Conservation (phyloP, 1,140 invertebrate genomes). For the Dreissena polymorpha region DNA sequence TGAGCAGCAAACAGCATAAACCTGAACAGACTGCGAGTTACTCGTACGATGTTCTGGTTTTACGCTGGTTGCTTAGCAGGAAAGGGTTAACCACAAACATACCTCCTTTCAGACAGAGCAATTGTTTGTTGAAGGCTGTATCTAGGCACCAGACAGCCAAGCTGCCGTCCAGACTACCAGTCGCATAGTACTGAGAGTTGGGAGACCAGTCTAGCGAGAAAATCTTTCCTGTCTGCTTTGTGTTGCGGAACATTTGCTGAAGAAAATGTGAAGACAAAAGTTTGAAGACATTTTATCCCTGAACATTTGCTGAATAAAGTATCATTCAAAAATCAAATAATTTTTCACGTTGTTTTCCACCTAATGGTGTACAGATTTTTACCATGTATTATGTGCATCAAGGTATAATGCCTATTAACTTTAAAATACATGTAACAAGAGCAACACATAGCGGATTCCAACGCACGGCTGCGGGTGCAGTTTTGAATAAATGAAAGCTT, state of each 20-base stretch:
- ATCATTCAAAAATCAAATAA: background rate
- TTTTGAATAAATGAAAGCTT: too few species aligned
- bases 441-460: too few species aligned
- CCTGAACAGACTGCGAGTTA: too few species aligned
- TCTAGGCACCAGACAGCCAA: slow-evolving; percentile 30
- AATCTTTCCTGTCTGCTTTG: slow-evolving; percentile 32
- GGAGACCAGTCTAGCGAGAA: slow-evolving; percentile 34
- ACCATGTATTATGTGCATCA: too few species aligned
- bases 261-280: background rate
- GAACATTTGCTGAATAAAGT: background rate
- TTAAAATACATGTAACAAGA: too few species aligned
- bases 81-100: background rate
- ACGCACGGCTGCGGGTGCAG: too few species aligned
- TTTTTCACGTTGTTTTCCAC: background rate
- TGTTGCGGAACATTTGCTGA: slow-evolving; percentile 29
- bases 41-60: too few species aligned
- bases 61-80: too few species aligned
- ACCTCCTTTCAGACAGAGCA: background rate
- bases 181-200: slow-evolving; percentile 23
- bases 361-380: background rate
- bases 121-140: background rate
- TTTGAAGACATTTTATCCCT: background rate
- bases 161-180: slow-evolving; percentile 48
- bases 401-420: too few species aligned
- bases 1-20: too few species aligned